phyloP scores from a whole-genome alignment of 2,113 vertebrate species.

The Dipodomys ordii region DNA sequence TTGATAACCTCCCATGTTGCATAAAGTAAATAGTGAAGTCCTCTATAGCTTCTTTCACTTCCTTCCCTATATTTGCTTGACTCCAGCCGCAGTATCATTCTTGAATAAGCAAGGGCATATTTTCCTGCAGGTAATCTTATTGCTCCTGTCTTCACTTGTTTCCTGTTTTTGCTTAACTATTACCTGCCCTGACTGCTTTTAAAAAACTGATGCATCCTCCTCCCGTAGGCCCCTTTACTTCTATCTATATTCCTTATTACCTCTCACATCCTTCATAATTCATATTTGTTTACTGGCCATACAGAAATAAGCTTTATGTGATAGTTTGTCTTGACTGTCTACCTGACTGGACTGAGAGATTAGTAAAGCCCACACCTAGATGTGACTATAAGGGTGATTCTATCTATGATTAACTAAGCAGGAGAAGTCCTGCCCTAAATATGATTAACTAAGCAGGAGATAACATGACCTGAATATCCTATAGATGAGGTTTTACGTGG shows the following conservation, averaged over 20 bases:
- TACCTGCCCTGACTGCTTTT: not conserved
- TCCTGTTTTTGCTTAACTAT: constrained; percentile 29
- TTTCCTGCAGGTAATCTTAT: not conserved
- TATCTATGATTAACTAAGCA: not conserved
- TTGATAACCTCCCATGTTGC: not conserved
- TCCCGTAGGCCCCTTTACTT: not conserved
- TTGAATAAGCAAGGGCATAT: not conserved
- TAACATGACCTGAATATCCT: too few relatives aligned
- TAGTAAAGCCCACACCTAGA: not conserved
- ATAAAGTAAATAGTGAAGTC: not conserved
- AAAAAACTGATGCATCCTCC: not conserved
- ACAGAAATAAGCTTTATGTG: not conserved
- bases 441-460: not conserved
- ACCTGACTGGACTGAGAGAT: not conserved
- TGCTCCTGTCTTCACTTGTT: not conserved
- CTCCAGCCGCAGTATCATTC: not conserved
- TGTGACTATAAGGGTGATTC: not conserved
- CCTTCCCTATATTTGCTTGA: not conserved
- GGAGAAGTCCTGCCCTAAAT: not conserved
- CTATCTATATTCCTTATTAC: not conserved
- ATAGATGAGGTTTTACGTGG: too few relatives aligned
- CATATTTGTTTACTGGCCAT: constrained; percentile 3
- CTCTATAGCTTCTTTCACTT: not conserved
- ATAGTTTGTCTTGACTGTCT: not conserved
- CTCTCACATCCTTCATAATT: not conserved